A percentile compares a stretch with the other conserved stretches of the same genome.
phyloP scores from a whole-genome alignment of 2,888 invertebrate genomes.

The Tribolium freemani region DNA sequence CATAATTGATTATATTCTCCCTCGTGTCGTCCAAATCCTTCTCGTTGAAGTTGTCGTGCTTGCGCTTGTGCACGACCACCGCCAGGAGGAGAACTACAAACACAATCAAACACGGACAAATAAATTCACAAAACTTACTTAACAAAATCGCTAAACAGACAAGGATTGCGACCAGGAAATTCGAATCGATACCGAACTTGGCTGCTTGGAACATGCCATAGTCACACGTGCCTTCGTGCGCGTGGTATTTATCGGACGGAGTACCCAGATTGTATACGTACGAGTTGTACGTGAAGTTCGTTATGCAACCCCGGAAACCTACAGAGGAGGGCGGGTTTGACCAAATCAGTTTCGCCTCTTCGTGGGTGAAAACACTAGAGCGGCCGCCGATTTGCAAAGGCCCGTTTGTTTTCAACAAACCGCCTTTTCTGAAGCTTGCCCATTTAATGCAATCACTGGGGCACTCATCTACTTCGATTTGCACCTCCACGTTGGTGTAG shows the following conservation, averaged over 20 bases:
- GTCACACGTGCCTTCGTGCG: conserved; percentile 80
- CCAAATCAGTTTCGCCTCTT: conserved; percentile 79
- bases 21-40: conserved; percentile 96
- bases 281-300: conserved; percentile 90
- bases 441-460: conserved; percentile 62
- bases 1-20: conserved; percentile 97
- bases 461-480: conserved; percentile 65
- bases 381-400: conserved; percentile 90
- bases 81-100: conserved; percentile 85
- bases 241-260: conserved; percentile 78
- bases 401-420: conserved; percentile 78
- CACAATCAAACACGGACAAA: conserved; percentile 47
- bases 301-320: conserved; percentile 90
- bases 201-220: conserved; percentile 81
- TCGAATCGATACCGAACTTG: conserved; percentile 87
- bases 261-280: conserved; percentile 91
- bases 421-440: conserved; percentile 55
- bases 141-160: conserved; percentile 88
- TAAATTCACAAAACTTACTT: conserved; percentile 73
- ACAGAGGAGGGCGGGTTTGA: conserved; percentile 77
- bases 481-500: conserved; percentile 52
- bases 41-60: conserved; percentile 88
- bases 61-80: conserved; percentile 89
- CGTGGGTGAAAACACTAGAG: conserved; percentile 74
- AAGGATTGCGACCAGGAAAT: conserved; percentile 90